Evolutionary conservation across 2,797 vertebrate species (phyloP).

Genomic region (Staurois parvus): DNA sequence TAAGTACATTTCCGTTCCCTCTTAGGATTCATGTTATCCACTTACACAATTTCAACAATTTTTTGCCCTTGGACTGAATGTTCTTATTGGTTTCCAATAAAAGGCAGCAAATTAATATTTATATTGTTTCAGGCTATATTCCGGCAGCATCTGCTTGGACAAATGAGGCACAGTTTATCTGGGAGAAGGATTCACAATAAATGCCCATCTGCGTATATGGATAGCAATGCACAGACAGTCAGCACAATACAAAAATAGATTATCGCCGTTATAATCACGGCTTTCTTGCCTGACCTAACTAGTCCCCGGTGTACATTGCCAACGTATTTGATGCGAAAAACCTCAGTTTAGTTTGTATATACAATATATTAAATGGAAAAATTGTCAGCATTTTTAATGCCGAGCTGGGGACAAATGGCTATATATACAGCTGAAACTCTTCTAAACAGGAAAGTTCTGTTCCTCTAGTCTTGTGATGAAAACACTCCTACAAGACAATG

Average conservation of each 20-base stretch:
- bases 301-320: not conserved
- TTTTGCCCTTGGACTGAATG: constrained; percentile 26
- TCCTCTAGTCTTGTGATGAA: not conserved
- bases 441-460: no score
- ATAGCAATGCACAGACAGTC: constrained; percentile 14
- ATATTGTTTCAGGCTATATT: constrained; percentile 17
- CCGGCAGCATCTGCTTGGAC: constrained; percentile 9
- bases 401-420: not conserved
- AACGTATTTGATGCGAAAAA: not conserved
- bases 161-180: constrained; percentile 34
- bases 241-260: constrained; percentile 45
- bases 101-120: constrained; percentile 51
- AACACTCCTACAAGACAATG: not conserved
- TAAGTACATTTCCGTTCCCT: constrained; percentile 10
- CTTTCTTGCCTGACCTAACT: constrained; percentile 11
- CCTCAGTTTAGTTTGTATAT: not conserved
- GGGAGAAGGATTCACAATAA: constrained; percentile 25
- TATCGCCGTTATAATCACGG: constrained; percentile 12
- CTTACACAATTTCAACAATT: constrained; percentile 21
- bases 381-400: not conserved
- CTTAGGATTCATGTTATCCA: constrained; percentile 4
- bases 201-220: constrained; percentile 15
- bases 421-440: not conserved
- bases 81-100: constrained; percentile 29
- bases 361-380: not conserved